phyloP scores from a whole-genome alignment of 2,113 vertebrate species.

The Alouatta palliata region DNA sequence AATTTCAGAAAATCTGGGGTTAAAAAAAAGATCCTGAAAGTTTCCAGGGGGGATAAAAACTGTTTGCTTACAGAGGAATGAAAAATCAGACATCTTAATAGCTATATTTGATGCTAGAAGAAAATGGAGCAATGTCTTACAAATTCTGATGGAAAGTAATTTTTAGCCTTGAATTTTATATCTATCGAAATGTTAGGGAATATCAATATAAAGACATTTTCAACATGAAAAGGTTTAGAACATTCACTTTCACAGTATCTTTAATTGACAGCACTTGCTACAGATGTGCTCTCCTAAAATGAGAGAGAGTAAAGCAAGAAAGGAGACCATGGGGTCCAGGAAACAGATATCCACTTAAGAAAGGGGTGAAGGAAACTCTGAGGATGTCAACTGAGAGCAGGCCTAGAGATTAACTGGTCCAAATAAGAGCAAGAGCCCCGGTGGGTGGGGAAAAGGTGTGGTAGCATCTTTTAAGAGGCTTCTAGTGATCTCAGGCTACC shows the following conservation, averaged over 20 bases:
- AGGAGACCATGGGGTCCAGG: background rate
- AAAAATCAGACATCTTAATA: background rate
- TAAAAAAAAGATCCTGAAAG: background rate
- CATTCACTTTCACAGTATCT: background rate
- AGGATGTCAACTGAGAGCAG: background rate
- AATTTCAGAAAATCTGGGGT: background rate
- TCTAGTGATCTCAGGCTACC: background rate
- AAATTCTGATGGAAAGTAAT: background rate
- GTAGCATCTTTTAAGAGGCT: background rate
- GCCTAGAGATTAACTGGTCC: background rate
- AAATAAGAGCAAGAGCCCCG: background rate
- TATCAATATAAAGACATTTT: background rate
- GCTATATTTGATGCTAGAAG: background rate
- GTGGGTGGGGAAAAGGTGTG: background rate
- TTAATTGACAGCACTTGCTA: background rate
- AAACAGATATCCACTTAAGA: background rate
- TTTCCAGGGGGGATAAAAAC: background rate
- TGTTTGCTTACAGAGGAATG: background rate
- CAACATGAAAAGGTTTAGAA: background rate
- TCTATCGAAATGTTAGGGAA: background rate
- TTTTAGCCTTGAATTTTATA: background rate
- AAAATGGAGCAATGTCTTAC: background rate
- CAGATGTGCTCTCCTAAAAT: background rate
- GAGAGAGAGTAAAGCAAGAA: background rate
- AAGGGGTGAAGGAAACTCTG: background rate